Base-by-base conservation (phyloP, 2,797 vertebrate species). In the Fistularia commersonii region DNA sequence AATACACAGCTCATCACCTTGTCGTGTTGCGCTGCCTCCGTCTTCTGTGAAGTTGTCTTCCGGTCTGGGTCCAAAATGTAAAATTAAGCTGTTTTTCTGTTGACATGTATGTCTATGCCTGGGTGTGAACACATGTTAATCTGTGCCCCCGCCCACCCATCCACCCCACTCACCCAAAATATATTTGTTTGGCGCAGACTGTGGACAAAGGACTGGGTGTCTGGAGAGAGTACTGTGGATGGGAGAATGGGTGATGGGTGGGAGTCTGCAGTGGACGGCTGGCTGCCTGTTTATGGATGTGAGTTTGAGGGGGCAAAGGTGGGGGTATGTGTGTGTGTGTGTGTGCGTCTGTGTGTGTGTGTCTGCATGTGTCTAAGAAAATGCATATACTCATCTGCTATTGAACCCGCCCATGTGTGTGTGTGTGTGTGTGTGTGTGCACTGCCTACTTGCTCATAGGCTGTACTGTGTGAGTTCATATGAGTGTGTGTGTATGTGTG, bases 161-260 rank as follows among this genome's bases (percentile, higher is more conserved):
- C n/a, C n/a, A n/a, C n/a, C n/a, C n/a, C n/a, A n/a, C n/a, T n/a
- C n/a, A n/a, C n/a, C n/a, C n/a, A 70, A 83, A 79, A 78, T 80
- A 61, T 79, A 70, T 81, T 64, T 70, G 48, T 45, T 48, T 50
- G 42, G 48, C 70, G 69, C 57, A 61, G 76, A 66, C 46, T 68
- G 68, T 60, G 81, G 79, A 90, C 88, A 90, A 91, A 89, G 81
- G 77, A 69, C 74, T 77, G 76, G 81, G 83, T 85, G 80, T 91
- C 77, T 82, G 76, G 76, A 77, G 62, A 76, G 70, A 67, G 74
- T 69, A 65, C 72, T 54, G 54, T 60, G 68, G 58, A 62, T 58
- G 68, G 68, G 69, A 66, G 71, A 50, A 53, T 41, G 52, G 71
- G 69, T 69, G 74, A 67, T 69, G 75, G 64, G 63, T 81, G 79